Evolutionary conservation across 2,888 invertebrate species (phyloP), one percentile per base, ranked within the genome.

Genomic region (Nemurella pictetii): DNA sequence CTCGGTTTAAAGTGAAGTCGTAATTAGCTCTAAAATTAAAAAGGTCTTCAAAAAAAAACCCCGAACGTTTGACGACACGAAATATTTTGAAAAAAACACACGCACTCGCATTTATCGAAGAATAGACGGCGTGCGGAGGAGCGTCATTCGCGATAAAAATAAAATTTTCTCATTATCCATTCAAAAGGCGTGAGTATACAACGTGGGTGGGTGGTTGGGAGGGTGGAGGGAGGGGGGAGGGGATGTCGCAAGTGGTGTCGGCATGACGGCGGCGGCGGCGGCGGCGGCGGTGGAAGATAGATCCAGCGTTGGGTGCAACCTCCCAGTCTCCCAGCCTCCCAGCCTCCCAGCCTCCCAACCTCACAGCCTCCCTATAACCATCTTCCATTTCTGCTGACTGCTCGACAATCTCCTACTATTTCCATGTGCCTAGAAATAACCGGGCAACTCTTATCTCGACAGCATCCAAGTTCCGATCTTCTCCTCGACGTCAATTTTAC

Each of bases 381-480:
- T 55, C 75, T 30, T 80, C 32, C 80, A 35, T 80, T 78, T 80
- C n/a, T 80, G 80, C 80, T 80, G 80, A 80, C 80, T 80, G 30
- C 25, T 30, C 28, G 80, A n/a, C 25, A 80, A 28, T 32, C 75
- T 75, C 75, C 27, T 28, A 28, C 75, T 27, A 75, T 26, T 28
- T 28, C 75, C 75, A 75, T 28, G 55, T 55, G 75, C 26, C 75
- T 26, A 27, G 75, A 28, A 20, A 75, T 75, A 75, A 75, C 80
- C 30, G 80, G 80, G 80, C 80, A 80, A 26, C 80, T 35, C 80
- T 30, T 75, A 28, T 75, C 75, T 75, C 28, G 75, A 28, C 28
- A 28, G 75, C 26, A 55, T 55, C 55, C 9, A 55, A 55, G 55
- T 55, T 55, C 80, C 26, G 25, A 15, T 35, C 35, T 7, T 80